Conservation (phyloP, 2,888 invertebrate species). For the Synergus gifuensis region DNA sequence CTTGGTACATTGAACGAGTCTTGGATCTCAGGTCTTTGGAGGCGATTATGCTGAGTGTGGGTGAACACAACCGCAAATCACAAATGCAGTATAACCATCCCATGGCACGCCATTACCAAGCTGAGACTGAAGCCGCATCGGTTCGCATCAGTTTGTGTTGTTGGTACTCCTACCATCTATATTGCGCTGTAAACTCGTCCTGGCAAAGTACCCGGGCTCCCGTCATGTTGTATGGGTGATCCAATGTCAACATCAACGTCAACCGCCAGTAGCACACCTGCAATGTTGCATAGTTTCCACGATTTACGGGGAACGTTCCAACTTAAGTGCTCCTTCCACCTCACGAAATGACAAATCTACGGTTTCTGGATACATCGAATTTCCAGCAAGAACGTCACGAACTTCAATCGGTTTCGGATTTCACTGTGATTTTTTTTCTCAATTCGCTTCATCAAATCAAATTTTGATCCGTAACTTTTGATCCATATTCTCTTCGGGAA, state of each 20-base stretch:
- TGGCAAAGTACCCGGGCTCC: background rate
- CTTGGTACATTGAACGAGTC: background rate
- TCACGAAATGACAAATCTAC: slow-evolving; percentile 18
- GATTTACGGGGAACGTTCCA: slow-evolving; percentile 1
- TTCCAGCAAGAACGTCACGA: background rate
- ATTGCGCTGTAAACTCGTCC: slow-evolving; percentile 21
- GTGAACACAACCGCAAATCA: background rate
- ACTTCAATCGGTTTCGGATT: too few species aligned
- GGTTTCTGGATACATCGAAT: background rate
- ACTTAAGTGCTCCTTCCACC: slow-evolving; percentile 7
- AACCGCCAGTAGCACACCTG: slow-evolving; percentile 19
- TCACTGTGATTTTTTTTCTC: too few species aligned
- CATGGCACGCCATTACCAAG: slow-evolving; percentile 31
- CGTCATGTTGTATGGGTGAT: slow-evolving; percentile 4
- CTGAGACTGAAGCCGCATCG: slow-evolving; percentile 17
- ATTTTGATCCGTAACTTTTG: too few species aligned
- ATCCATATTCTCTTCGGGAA: background rate
- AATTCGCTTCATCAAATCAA: too few species aligned
- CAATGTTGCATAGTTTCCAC: slow-evolving; percentile 13
- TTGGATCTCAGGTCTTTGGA: background rate
- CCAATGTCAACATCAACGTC: slow-evolving; percentile 25
- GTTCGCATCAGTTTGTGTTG: background rate
- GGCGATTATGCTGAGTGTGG: slow-evolving; percentile 16
- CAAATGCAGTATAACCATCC: slow-evolving; percentile 10
- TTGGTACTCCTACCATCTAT: background rate